Conservation (phyloP, 1,140 invertebrate genomes). For the Drosophila pseudoananassae region DNA sequence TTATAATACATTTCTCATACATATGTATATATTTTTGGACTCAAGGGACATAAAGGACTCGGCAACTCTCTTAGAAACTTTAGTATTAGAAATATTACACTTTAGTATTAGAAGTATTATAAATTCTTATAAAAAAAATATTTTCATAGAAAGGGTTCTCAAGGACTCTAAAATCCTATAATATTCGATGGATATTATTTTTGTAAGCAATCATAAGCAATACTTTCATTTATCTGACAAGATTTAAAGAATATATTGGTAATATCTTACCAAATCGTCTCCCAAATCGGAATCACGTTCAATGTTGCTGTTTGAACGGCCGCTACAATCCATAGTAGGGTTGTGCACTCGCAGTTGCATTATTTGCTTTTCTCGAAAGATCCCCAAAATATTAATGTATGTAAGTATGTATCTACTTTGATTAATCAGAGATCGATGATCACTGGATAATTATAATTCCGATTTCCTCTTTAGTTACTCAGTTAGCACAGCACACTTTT, state of each 20-base stretch:
- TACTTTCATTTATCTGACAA: not conserved
- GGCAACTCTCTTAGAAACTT: not conserved
- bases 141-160: too few relatives aligned
- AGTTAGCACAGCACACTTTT: conserved; percentile 50
- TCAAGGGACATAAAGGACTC: not conserved
- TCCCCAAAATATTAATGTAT: too few relatives aligned
- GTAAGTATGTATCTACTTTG: conserved; percentile 3
- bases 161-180: not conserved
- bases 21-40: too few relatives aligned
- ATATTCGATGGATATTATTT: too few relatives aligned
- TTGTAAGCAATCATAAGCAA: too few relatives aligned
- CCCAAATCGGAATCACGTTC: conserved; percentile 81
- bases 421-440: conserved; percentile 36
- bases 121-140: too few relatives aligned
- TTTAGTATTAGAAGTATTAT: too few relatives aligned
- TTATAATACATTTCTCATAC: too few relatives aligned
- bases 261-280: conserved; percentile 76
- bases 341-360: conserved; percentile 78
- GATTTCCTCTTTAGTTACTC: conserved; percentile 31
- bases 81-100: too few relatives aligned
- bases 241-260: not conserved
- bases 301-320: conserved; percentile 76
- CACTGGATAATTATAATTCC: conserved; percentile 5
- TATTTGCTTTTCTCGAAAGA: conserved; percentile 15
- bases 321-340: conserved; percentile 80